Evolutionary conservation across 37 sponge, comb jelly and placozoan species (phyloP).

Genomic region (Crambe crambe): DNA sequence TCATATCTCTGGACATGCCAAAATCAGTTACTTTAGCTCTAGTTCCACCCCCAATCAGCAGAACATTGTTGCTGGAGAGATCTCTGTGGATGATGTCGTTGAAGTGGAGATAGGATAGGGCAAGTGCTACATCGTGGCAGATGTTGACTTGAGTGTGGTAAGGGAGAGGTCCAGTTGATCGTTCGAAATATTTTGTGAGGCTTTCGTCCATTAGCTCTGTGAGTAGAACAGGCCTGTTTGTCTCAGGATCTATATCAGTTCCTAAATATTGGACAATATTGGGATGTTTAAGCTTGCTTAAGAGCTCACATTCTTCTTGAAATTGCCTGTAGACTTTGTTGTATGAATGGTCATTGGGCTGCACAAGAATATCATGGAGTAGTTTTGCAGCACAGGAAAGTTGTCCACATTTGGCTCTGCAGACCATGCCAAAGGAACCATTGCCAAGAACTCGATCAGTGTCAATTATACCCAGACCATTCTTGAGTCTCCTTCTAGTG

Average conservation of each 20-base stretch:
- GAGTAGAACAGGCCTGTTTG: conserved; percentile 1
- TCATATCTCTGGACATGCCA: conserved; percentile 6
- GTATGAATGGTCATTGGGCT: background rate
- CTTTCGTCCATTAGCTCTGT: background rate
- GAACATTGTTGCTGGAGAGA: conserved; percentile 7
- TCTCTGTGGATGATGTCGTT: background rate
- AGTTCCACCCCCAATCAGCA: background rate
- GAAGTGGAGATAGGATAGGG: background rate
- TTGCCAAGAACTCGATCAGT: background rate
- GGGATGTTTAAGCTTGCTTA: background rate
- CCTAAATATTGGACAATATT: background rate
- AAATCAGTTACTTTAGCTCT: conserved; percentile 51
- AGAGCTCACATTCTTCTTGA: background rate
- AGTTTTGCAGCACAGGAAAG: no score
- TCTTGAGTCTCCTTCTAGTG: no score
- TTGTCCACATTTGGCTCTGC: background rate
- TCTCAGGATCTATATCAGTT: background rate
- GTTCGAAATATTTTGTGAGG: background rate
- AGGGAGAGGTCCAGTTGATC: background rate
- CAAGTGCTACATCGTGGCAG: background rate
- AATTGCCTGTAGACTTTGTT: background rate
- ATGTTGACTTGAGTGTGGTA: background rate
- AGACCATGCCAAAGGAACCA: background rate
- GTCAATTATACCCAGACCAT: no score
- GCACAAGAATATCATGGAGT: background rate